These are phyloP conservation scores for Zoanthus sansibaricus DNA, from an alignment of 92 coral and sea anemone genomes.

Conservation along the genomic window DNA sequence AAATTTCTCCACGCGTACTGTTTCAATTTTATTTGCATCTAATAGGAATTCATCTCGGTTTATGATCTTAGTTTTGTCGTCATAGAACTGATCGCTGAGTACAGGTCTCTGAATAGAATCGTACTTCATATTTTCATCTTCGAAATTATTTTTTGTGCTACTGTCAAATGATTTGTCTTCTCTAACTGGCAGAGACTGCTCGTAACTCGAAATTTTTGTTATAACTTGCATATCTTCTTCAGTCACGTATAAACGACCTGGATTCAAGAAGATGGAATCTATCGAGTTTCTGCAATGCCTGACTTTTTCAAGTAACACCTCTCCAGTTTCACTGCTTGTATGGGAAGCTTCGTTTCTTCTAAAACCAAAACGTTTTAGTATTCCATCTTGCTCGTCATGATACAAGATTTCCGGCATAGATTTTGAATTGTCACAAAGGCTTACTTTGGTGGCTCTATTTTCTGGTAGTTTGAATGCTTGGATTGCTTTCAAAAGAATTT, in stretches of 20 bases:
- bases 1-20: neutral
- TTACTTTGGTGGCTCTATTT: neutral
- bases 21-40: neutral
- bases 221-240: slow-evolving; percentile 39
- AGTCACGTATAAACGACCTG: slow-evolving; percentile 43
- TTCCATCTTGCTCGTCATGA: slow-evolving; percentile 19
- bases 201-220: neutral
- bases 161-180: neutral
- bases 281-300: neutral
- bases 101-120: neutral
- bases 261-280: slow-evolving; percentile 20
- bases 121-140: neutral
- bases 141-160: neutral
- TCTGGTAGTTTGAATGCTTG: slow-evolving; percentile 6
- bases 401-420: neutral
- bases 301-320: neutral
- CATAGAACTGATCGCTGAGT: neutral
- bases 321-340: neutral
- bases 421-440: neutral
- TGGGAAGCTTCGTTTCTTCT: neutral
- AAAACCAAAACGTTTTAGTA: neutral
- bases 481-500: neutral
- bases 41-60: neutral
- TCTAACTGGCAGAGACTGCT: neutral
- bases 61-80: neutral